Evolutionary conservation across 2,888 invertebrate species (phyloP), one percentile per base, ranked within the genome.

Genomic region (Acleris cristana): DNA sequence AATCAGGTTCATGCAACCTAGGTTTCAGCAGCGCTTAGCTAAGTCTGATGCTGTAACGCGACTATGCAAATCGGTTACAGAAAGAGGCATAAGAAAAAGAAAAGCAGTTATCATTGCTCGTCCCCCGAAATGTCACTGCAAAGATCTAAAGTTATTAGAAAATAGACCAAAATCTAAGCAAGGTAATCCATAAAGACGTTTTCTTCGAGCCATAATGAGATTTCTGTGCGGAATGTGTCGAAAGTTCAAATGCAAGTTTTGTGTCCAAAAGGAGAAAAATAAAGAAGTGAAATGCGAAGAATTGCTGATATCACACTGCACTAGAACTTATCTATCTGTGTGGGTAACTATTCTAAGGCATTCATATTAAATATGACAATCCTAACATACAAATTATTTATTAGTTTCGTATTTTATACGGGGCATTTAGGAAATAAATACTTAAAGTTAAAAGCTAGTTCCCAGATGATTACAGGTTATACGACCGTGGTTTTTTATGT

Each of bases 91-190:
- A 0, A 74, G 76, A 65, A 82, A 73, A 44, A 80, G 75, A 69
- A 76, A 70, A 53, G 75, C 80, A 0, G 79, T 83, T 65, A 74
- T 91, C 0, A 76, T 84, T 2, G 87, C 82, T 0, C 83, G 72
- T 69, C 74, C 92, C 0, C 90, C 92, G 0, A 73, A 74, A n/a
- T 92, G 92, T 66, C 86, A 89, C 69, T 92, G 92, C 62, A 71
- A 79, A 8, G 80, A 86, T 23, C 71, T 85, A 14, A 73, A 66
- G 44, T 68, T 72, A 7, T 74, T 79, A 54, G 74, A 80, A 69
- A 74, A 73, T 70, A 73, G 74, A n/a, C 69, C 54, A 12, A 80
- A 75, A 69, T 58, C 70, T 26, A 69, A 70, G 30, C 71, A 71
- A n/a, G 60, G 58, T 45, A 79, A 78, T 64, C 71, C 78, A 1